These are phyloP conservation scores for Polia nebulosa DNA, from an alignment of 2,888 invertebrate genomes.

Conservation along the genomic window DNA sequence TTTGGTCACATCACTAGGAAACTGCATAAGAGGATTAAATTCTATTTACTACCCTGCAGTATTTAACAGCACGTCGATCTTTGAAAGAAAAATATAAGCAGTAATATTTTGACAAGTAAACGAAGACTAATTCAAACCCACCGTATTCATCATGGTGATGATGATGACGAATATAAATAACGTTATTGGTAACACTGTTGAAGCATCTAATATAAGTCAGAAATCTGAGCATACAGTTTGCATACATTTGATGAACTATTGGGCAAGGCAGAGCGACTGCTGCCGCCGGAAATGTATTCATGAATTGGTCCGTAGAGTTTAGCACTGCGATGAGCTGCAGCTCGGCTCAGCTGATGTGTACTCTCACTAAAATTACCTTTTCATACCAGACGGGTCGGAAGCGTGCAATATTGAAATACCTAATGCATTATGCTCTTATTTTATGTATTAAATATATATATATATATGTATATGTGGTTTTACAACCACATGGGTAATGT, in stretches of 20 bases:
- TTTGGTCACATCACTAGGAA: neutral
- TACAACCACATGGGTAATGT: no score
- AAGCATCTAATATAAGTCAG: neutral
- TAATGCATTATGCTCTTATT: constrained; percentile 29
- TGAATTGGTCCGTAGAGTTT: constrained; percentile 43
- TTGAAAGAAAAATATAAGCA: no score
- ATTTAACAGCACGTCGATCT: no score
- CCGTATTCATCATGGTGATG: no score
- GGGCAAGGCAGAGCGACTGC: constrained; percentile 17
- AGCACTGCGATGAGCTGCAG: constrained; percentile 49
- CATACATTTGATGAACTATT: constrained; percentile 42
- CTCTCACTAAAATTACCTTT: constrained; percentile 52
- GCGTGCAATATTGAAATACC: constrained; percentile 43
- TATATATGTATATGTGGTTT: no score
- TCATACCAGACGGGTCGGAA: neutral
- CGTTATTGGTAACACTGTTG: neutral
- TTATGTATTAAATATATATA: no score
- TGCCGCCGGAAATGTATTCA: constrained; percentile 54
- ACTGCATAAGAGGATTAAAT: neutral
- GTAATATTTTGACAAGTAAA: neutral
- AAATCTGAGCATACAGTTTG: constrained; percentile 41
- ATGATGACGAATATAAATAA: no score
- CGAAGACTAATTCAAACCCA: no score
- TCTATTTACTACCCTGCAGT: neutral
- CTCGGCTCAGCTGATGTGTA: constrained; percentile 13